Evolutionary conservation across 2,888 invertebrate species (phyloP), one percentile per base, ranked within the genome.

Genomic region (Pollenia amentaria): DNA sequence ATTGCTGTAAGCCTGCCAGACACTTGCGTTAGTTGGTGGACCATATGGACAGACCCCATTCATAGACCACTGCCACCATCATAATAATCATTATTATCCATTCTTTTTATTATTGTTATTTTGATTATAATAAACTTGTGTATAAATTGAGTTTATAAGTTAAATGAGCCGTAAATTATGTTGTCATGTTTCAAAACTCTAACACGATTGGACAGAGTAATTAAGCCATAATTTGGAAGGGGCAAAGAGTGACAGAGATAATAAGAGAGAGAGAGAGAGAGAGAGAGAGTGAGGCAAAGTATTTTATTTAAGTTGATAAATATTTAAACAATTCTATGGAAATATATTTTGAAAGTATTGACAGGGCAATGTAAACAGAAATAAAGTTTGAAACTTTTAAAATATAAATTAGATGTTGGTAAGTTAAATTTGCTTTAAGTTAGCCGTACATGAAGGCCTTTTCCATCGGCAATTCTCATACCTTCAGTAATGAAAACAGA

Each of bases 91-190:
- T 73, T 18, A 51, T 62, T 12, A 21, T 55, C 21, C 18, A 53
- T 57, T 11, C n/a, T 48, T 16, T 21, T 55, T 11, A 7, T 77
- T 18, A 67, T 72, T 60, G 57, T 85, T 64, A 40, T 75, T 46
- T 69, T 72, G 42, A 83, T 80, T 55, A 46, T 64, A 53, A 62
- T 48, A 67, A 78, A 48, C n/a, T 67, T 60, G 7, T 75, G 21
- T 21, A 42, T 44, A 67, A 69, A 76, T 76, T 76, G 69, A 82
- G 72, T 81, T 81, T 57, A 77, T 82, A n/a, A 78, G 86, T 87
- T 80, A 87, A 87, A 87, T 87, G 72, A 80, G 67, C 60, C 46
- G 84, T 84, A 84, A 87, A 84, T 87, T 80, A 87, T 72, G 87
- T 77, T 87, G 84, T 87, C 87, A 80, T 46, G 14, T 69, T 60